Conservation (phyloP, 1,140 invertebrate genomes). For the Trissolcus basalis region DNA sequence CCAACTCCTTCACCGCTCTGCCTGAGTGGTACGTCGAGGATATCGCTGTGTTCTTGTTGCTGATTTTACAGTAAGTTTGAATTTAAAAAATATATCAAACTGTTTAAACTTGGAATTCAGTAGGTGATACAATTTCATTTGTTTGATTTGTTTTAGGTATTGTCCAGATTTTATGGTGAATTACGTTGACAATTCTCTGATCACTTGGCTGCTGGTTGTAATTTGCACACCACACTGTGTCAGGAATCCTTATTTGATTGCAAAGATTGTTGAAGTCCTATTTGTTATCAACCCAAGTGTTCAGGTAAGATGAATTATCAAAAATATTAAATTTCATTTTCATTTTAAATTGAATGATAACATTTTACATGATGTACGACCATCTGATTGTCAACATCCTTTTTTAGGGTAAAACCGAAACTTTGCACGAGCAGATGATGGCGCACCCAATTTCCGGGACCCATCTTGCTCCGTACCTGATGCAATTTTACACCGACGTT, state of each 20-base stretch:
- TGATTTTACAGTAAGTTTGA: conserved; percentile 94
- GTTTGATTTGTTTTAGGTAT: conserved; percentile 80
- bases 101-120: too few relatives aligned
- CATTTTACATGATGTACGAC: too few relatives aligned
- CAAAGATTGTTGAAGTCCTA: conserved; percentile 95
- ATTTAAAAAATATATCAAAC: too few relatives aligned
- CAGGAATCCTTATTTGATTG: conserved; percentile 96
- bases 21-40: conserved; percentile 98
- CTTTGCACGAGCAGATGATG: conserved; percentile 83
- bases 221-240: conserved; percentile 93
- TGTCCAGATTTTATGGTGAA: conserved; percentile 85
- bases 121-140: neutral
- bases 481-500: conserved; percentile 99
- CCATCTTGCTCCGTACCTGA: conserved; percentile 89
- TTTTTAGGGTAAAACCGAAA: conserved; percentile 77
- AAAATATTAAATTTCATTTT: neutral
- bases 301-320: conserved; percentile 75
- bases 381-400: too few relatives aligned
- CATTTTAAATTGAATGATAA: too few relatives aligned
- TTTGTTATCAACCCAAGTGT: conserved; percentile 93
- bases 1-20: conserved; percentile 88
- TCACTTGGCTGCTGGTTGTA: conserved; percentile 91
- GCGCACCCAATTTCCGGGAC: conserved; percentile 90
- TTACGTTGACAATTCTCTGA: conserved; percentile 87
- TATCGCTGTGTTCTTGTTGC: conserved; percentile 95